A percentile compares a stretch with the other conserved stretches of the same genome.
Evolutionary conservation across 2,113 vertebrate genomes (phyloP).

Genomic region (Phylloscopus trochilus): DNA sequence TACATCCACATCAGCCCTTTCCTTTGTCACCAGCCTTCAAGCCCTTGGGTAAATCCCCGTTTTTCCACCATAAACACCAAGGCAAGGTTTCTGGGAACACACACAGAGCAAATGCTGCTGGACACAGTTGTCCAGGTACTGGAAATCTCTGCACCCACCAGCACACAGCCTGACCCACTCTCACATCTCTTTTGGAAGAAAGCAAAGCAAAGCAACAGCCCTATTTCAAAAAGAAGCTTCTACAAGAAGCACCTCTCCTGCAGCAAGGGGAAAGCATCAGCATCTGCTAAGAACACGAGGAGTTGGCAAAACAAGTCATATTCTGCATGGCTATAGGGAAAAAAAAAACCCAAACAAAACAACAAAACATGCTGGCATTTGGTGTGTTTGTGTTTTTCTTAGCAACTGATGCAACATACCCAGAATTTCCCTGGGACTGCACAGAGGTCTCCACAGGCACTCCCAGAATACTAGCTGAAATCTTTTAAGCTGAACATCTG

Average conservation of each 20-base stretch:
- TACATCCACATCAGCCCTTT: neutral
- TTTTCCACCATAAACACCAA: neutral
- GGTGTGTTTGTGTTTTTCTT: neutral
- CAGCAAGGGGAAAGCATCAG: neutral
- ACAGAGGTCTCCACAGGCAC: neutral
- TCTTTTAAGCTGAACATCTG: neutral
- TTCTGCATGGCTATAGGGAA: neutral
- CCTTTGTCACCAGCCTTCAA: neutral
- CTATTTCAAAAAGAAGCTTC: neutral
- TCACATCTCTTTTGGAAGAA: neutral
- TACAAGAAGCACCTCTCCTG: neutral
- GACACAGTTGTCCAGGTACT: neutral
- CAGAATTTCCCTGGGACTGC: neutral
- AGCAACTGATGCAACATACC: neutral
- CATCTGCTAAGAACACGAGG: neutral
- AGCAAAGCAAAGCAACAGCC: neutral
- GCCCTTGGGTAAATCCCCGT: neutral
- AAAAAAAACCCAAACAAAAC: rapidly evolving
- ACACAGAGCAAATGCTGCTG: neutral
- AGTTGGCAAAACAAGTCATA: neutral
- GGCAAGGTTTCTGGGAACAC: neutral
- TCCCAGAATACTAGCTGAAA: neutral
- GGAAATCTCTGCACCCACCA: neutral
- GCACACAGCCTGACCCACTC: neutral
- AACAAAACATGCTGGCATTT: neutral